Evolutionary conservation across 2,113 vertebrate genomes (phyloP), one percentile per base, ranked within the genome.

Genomic region (Cygnus buccinator): DNA sequence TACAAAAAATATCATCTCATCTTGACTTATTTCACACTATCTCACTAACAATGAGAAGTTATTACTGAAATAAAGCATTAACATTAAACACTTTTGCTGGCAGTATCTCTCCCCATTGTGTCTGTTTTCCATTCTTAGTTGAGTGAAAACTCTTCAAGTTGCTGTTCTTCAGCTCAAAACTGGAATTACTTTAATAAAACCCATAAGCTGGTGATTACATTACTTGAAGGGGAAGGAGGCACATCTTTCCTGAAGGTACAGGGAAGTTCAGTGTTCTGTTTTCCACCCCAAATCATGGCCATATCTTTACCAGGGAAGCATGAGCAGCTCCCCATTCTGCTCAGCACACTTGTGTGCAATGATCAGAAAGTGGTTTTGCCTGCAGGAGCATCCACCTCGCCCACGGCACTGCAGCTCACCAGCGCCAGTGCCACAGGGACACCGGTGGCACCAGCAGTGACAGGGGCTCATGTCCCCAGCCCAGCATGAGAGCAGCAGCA

Each of bases 1-100:
- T 48, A 39, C 43, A 17, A 44, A 77, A 63, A 59, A 67, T 39
- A 70, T 50, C 39, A 57, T 48, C 74, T 76, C 46, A 43, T 80
- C 58, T 65, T 84, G 63, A 95, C 68, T 90, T 76, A 72, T 57
- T 84, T 84, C 84, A 74, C 44, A 29, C 70, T 71, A 58, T 77
- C 85, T 77, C 80, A 21, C 68, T 67, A 88, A 72, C 74, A 88
- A 93, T 33, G 19, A 85, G 70, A 58, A 52, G 58, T 83, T 80
- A 76, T 52, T 80, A 52, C 68, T 39, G 84, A 89, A 88, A 83
- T 82, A 90, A 92, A 87, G 63, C 65, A 48, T 57, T 77, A 72
- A 39, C 33, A 44, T 57, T 63, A 67, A 84, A 77, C 37, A 52
- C 18, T 39, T 55, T 41, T 77, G 54, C 75, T 80, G 52, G 68